Conservation (phyloP, 2,113 vertebrate species). For the Tympanuchus pallidicinctus region DNA sequence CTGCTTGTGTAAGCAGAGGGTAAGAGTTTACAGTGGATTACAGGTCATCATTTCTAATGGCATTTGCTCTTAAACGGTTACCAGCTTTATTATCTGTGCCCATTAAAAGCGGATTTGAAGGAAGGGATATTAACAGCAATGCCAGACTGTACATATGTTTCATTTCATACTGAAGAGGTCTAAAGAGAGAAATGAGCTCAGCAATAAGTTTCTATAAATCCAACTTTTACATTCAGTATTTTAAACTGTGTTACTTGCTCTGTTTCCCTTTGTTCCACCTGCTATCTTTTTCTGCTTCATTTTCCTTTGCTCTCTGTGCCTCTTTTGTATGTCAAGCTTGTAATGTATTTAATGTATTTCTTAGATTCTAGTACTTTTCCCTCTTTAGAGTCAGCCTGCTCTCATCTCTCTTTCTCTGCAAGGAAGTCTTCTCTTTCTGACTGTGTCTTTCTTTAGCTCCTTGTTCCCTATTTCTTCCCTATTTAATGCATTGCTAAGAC, state of each 20-base stretch:
- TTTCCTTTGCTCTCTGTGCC: constrained; percentile 8
- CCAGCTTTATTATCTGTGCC: constrained; percentile 50
- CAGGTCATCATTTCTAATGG: constrained; percentile 37
- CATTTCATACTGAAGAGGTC: background rate
- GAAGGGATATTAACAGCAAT: constrained; percentile 34
- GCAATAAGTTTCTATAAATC: background rate
- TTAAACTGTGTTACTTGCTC: background rate
- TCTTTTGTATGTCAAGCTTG: constrained; percentile 26
- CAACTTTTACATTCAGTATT: background rate
- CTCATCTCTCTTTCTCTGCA: constrained; percentile 21
- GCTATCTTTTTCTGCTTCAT: background rate
- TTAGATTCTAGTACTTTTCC: constrained; percentile 4
- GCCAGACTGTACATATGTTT: constrained; percentile 51
- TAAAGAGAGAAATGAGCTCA: constrained; percentile 28
- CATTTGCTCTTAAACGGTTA: constrained; percentile 25
- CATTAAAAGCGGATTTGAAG: constrained; percentile 28
- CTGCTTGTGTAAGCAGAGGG: constrained; percentile 19
- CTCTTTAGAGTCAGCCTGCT: background rate
- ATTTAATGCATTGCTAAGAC: constrained; percentile 30
- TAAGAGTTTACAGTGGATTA: constrained; percentile 47
- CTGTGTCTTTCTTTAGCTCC: constrained; percentile 23
- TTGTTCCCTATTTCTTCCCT: constrained; percentile 4
- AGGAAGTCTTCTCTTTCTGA: constrained; percentile 40
- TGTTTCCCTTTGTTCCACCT: constrained; percentile 21
- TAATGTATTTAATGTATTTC: background rate